These are phyloP conservation scores for Pocillopora verrucosa DNA, from an alignment of 64 coral and sea anemone genomes.

Conservation along the genomic window DNA sequence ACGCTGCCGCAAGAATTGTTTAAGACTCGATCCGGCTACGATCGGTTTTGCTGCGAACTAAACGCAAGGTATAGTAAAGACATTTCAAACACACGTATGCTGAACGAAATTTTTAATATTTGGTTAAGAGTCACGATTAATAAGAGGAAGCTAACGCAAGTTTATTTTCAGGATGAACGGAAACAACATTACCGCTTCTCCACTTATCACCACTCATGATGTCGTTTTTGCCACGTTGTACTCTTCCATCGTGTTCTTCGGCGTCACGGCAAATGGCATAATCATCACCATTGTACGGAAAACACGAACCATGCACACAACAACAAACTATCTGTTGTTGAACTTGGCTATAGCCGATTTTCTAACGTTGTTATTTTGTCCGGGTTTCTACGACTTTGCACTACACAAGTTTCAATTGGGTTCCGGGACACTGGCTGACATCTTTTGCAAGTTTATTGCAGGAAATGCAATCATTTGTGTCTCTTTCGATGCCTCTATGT, in stretches of 20 bases:
- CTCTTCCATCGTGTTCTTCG: slow-evolving; percentile 6
- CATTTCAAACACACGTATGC: too few species aligned
- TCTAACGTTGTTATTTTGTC: slow-evolving; percentile 4
- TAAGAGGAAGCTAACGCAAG: too few species aligned
- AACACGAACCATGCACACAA: slow-evolving; percentile 32
- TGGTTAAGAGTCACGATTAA: too few species aligned
- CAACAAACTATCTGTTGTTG: slow-evolving; percentile 32
- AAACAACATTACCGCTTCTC: background rate
- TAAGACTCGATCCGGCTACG: too few species aligned
- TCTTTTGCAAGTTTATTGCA: slow-evolving; percentile 3
- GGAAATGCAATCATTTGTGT: background rate
- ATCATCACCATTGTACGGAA: slow-evolving; percentile 21
- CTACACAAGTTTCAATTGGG: background rate
- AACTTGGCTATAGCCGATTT: slow-evolving; percentile 38
- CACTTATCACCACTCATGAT: background rate
- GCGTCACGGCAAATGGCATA: background rate
- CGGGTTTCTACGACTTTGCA: background rate
- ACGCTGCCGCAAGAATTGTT: too few species aligned
- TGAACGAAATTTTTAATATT: too few species aligned
- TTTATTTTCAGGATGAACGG: background rate
- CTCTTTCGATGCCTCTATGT: background rate
- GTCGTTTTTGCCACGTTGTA: slow-evolving; percentile 18
- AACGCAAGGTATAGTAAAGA: too few species aligned
- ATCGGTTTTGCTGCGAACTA: too few species aligned
- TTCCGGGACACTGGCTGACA: background rate